Evolutionary conservation across 2,113 vertebrate species (phyloP).

Genomic region (Cavia porcellus): DNA sequence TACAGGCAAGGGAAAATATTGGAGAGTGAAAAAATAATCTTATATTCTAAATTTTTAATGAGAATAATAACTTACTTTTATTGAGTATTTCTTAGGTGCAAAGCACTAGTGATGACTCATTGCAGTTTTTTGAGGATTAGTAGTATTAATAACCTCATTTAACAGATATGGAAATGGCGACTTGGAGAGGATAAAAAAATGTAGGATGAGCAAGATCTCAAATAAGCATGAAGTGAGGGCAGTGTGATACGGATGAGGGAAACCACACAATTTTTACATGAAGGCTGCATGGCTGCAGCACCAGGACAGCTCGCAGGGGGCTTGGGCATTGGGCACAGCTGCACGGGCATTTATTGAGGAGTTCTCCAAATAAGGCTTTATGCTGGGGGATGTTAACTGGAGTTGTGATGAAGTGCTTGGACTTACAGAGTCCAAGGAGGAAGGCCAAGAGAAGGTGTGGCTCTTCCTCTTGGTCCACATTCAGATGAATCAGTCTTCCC

Average conservation of each 20-base stretch:
- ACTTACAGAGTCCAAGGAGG: neutral
- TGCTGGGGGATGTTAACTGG: neutral
- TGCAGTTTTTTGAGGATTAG: neutral
- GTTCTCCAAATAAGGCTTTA: neutral
- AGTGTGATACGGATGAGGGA: neutral
- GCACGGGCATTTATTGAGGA: neutral
- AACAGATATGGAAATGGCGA: neutral
- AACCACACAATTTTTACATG: no score
- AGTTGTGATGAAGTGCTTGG: neutral
- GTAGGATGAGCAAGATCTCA: neutral
- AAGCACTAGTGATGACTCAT: neutral
- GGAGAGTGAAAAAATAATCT: neutral
- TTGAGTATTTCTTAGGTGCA: neutral
- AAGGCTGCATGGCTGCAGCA: neutral
- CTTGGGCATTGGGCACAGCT: neutral
- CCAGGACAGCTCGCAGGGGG: neutral
- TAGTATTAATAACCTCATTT: neutral
- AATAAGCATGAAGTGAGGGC: neutral
- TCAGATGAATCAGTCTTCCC: neutral
- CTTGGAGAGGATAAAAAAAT: neutral
- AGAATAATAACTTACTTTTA: neutral
- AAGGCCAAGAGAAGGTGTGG: no score
- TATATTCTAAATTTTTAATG: neutral
- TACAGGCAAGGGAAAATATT: neutral
- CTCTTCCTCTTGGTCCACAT: neutral